Percentiles rank a stretch among this genome's conserved stretches.
These are phyloP conservation scores for Rhagoletis zephyria DNA, from an alignment of 1,140 invertebrate species.

Conservation along the genomic window DNA sequence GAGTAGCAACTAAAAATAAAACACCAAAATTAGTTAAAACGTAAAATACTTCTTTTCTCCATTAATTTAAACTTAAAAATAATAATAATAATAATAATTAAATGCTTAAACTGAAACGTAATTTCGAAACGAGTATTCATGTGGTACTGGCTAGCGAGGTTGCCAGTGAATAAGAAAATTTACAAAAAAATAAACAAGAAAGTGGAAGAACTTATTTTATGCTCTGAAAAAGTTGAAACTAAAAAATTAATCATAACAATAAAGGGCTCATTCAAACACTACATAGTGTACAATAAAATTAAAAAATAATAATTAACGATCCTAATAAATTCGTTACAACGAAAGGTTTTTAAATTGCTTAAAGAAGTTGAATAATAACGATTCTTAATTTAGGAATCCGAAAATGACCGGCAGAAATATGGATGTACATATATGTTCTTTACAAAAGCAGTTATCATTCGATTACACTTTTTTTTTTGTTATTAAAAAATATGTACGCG, in stretches of 20 bases:
- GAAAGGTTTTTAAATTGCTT: conserved; percentile 62
- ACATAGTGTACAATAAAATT: background rate
- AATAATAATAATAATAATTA: background rate
- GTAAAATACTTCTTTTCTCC: conserved; percentile 25
- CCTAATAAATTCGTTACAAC: conserved; percentile 69
- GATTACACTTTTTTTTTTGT: too few relatives aligned
- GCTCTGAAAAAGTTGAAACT: background rate
- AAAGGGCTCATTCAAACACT: too few relatives aligned
- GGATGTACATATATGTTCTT: too few relatives aligned
- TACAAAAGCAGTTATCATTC: too few relatives aligned
- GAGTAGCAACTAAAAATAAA: background rate
- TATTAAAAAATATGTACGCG: too few relatives aligned
- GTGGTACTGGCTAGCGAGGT: conserved; percentile 11
- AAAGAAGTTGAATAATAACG: too few relatives aligned
- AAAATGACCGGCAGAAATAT: background rate
- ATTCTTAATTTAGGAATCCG: conserved; percentile 35
- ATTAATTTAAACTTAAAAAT: background rate
- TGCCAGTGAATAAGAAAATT: background rate
- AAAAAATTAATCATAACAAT: background rate
- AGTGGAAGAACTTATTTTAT: too few relatives aligned
- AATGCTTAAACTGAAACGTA: background rate
- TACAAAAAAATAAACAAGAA: background rate
- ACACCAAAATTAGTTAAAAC: background rate
- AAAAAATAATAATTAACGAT: background rate
- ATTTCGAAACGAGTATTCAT: background rate